Evolutionary conservation across 2,888 invertebrate species (phyloP), one percentile per base, ranked within the genome.

Genomic region (Caenorhabditis plicata): DNA sequence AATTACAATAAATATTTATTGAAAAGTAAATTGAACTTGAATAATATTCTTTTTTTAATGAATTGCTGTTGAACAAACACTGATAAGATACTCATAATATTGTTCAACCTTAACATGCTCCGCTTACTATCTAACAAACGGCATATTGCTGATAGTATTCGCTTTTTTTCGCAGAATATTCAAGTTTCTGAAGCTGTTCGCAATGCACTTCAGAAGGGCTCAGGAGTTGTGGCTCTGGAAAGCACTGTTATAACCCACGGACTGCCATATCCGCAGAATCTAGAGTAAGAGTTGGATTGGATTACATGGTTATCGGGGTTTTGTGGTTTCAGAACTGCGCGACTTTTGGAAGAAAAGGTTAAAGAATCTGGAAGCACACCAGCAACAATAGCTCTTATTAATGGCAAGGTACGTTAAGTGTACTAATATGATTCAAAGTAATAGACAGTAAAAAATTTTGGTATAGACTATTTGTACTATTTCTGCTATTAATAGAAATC

Each of bases 231-330:
- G 17, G 94, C 95, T 2, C 84, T 98, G 69, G 98, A 98, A 85
- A 93, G 94, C 7, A 92, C 98, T 1, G 93, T 98, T 63, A 91
- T 98, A 58, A 95, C 95, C 1, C 96, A 98, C 84, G 98, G 98
- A 35, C 91, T 98, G 90, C 94, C 95, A 0, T 89, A 87, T 83
- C 96, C 96, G 0, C 85, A 89, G 45, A 98, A 98, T 84, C 84
- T 92, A 42, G 85, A 89, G 85, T 84, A 63, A 68, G 72, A 58
- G 52, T 36, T 19, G 29, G 15, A 27, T 35, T 25, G 15, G 8
- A 8, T 33, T 33, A 43, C 29, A 15, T 20, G 1, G n/a, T n/a
- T n/a, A n/a, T n/a, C n/a, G n/a, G n/a, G n/a, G n/a, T n/a, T n/a
- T n/a, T n/a, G n/a, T n/a, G 8, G 2, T 41, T 63, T 35, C 64